Evolutionary conservation across 2,888 invertebrate genomes (phyloP), one percentile per base, ranked within the genome.

Genomic region (Maniola hyperantus): DNA sequence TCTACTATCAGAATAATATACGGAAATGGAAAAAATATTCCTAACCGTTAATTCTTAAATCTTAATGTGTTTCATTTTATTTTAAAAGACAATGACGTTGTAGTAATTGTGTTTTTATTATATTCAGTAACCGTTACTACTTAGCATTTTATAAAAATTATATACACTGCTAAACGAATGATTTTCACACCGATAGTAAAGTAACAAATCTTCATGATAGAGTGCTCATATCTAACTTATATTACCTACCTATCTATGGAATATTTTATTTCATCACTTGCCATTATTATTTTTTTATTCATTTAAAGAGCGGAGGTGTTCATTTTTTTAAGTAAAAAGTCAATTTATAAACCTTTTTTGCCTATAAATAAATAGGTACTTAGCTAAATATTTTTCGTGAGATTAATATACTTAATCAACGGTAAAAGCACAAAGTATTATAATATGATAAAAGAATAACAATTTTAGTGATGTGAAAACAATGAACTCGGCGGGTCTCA

Each of bases 401-500:
- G 39, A 39, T 39, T 11, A 39, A 39, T 5, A 39, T 39, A 42
- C 5, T 5, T 42, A 13, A 42, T 42, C 10, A n/a, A 13, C 10
- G 13, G 10, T n/a, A 6, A n/a, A n/a, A 44, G 0, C 44, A 44
- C n/a, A 6, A n/a, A 44, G 13, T n/a, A 44, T 5, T 44, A 7
- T 46, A 15, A 7, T 46, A 15, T 46, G 0, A 39, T 18, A 13
- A 58, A 20, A 57, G 26, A 7, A 1, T 13, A 44, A 13, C 10
- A 46, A 42, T 57, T 59, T 59, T 58, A 46, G 33, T 33, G 65
- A 65, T 46, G 51, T 53, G 51, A 84, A 87, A 88, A 89, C 90
- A 90, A 90, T 89, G 71, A 61, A 50, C 55, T 42, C 55, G 83
- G 83, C 76, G 76, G 87, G 20, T 11, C 55, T 20, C 42, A 42